Conservation (phyloP, 2,888 invertebrate species). For the Ischnura elegans region DNA sequence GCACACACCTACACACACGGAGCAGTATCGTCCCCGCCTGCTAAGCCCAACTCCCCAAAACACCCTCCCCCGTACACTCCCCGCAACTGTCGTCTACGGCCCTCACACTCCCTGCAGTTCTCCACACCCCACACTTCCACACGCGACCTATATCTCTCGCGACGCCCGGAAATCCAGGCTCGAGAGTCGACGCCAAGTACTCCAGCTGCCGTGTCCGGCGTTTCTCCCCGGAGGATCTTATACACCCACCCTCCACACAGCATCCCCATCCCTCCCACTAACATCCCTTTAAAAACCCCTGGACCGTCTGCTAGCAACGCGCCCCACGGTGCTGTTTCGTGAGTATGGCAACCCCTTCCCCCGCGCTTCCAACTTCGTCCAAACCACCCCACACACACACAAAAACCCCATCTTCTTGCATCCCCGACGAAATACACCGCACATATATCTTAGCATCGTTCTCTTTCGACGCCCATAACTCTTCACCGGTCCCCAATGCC, state of each 20-base stretch:
- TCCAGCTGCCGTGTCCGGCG: constrained; percentile 41
- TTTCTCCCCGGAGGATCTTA: background rate
- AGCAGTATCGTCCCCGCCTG: background rate
- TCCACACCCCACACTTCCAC: background rate
- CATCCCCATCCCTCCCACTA: background rate
- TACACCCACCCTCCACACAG: background rate
- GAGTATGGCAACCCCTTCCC: background rate
- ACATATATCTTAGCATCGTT: constrained; percentile 52
- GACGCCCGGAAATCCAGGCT: constrained; percentile 59
- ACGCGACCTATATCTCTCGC: constrained; percentile 46
- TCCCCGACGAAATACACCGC: constrained; percentile 34
- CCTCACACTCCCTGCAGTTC: background rate
- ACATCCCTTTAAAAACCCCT: background rate
- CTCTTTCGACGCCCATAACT: constrained; percentile 47
- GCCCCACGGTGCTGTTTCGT: background rate
- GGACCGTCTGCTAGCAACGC: no score
- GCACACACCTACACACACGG: background rate
- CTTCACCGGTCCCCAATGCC: background rate
- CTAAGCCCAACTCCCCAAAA: background rate
- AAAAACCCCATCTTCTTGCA: background rate
- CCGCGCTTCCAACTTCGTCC: background rate
- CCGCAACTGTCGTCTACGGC: no score
- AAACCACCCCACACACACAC: no score
- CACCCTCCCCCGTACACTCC: no score
- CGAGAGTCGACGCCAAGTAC: constrained; percentile 56